These are phyloP conservation scores for Lycopodina hypogea DNA, from an alignment of 37 sponge, comb jelly and placozoan species.

Conservation along the genomic window DNA sequence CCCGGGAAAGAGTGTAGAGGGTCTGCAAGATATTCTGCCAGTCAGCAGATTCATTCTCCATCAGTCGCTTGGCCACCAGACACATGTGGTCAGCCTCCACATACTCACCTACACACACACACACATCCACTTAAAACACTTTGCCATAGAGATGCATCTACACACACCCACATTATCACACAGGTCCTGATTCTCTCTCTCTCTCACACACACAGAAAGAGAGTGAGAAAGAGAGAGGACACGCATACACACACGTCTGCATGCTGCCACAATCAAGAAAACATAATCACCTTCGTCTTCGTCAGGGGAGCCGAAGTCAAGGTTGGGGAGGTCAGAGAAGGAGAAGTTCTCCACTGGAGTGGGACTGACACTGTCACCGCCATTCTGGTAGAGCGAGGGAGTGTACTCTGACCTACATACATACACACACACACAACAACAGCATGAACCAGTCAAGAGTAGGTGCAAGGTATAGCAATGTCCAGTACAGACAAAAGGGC, in stretches of 20 bases:
- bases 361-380: neutral
- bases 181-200: too few relatives aligned
- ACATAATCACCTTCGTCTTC: slow-evolving; percentile 26
- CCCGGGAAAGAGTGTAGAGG: slow-evolving; percentile 38
- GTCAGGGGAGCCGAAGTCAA: slow-evolving; percentile 63
- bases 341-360: slow-evolving; percentile 42
- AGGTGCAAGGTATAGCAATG: too few relatives aligned
- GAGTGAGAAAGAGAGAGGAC: too few relatives aligned
- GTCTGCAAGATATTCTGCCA: slow-evolving; percentile 54
- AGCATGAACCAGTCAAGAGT: neutral
- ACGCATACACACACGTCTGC: too few relatives aligned
- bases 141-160: neutral
- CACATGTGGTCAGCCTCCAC: slow-evolving; percentile 45
- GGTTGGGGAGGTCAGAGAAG: slow-evolving; percentile 56
- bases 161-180: too few relatives aligned
- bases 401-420: slow-evolving; percentile 30
- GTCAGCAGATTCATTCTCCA: slow-evolving; percentile 18
- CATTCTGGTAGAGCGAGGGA: slow-evolving; percentile 37
- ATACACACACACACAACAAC: too few relatives aligned
- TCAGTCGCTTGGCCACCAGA: slow-evolving; percentile 29
- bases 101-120: neutral
- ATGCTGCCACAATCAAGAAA: too few relatives aligned
- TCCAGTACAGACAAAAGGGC: too few relatives aligned
- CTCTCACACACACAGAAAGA: too few relatives aligned
- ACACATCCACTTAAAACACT: neutral